Conservation (phyloP, 2,113 vertebrate genomes). For the Pomatorhinus ruficollis region DNA sequence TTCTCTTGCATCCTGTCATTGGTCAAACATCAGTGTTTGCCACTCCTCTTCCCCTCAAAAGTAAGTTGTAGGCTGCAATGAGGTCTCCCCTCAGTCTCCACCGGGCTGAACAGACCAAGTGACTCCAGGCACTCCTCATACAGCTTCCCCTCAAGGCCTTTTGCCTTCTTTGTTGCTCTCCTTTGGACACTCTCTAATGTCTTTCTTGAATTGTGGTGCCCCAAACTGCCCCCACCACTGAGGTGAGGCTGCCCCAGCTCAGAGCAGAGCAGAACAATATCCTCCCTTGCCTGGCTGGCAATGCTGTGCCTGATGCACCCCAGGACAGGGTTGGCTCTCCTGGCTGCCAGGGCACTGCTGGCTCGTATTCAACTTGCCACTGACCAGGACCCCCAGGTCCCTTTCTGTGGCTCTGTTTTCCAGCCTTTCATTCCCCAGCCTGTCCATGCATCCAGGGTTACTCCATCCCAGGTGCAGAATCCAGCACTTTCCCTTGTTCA, state of each 20-base stretch:
- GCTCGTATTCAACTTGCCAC: neutral
- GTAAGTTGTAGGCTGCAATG: no score
- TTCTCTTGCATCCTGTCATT: neutral
- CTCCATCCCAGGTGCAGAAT: neutral
- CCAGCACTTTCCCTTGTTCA: accelerated
- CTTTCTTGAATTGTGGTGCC: neutral
- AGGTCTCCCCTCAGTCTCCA: neutral
- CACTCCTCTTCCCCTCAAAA: neutral
- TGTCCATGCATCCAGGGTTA: accelerated
- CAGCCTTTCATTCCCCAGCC: neutral
- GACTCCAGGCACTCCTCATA: accelerated
- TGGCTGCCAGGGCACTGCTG: neutral
- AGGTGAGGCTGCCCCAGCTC: accelerated
- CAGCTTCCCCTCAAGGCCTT: accelerated
- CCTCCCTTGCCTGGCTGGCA: accelerated
- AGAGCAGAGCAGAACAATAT: neutral
- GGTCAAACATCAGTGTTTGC: neutral
- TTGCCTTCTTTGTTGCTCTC: neutral
- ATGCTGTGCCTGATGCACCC: neutral
- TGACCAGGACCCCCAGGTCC: accelerated
- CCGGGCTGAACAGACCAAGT: no score
- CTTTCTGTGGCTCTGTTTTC: accelerated
- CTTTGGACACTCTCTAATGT: neutral
- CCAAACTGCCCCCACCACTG: accelerated
- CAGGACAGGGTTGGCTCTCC: accelerated